Evolutionary conservation across 2,113 vertebrate species (phyloP).

Genomic region (Malaclemys terrapin): DNA sequence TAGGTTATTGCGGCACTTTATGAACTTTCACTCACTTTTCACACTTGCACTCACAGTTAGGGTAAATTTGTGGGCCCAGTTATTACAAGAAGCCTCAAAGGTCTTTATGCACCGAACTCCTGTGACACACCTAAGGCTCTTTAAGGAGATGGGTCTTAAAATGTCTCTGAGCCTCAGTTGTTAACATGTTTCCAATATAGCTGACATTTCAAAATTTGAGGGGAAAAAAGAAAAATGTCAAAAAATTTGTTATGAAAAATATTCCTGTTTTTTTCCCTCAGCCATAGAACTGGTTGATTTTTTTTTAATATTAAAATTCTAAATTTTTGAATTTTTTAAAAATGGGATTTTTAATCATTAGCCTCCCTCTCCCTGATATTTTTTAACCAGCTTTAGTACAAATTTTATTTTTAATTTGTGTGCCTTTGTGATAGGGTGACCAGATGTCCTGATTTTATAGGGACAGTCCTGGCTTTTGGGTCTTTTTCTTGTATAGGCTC

Average conservation of each 20-base stretch:
- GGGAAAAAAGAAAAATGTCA: background rate
- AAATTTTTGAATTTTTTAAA: background rate
- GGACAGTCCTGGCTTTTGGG: too few relatives aligned
- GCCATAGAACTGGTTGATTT: background rate
- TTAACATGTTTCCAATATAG: background rate
- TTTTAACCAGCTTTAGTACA: background rate
- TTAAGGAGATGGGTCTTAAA: background rate
- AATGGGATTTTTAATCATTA: background rate
- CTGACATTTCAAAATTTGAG: background rate
- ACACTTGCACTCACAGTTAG: too few relatives aligned
- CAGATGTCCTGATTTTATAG: too few relatives aligned
- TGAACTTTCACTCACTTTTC: too few relatives aligned
- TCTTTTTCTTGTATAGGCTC: too few relatives aligned
- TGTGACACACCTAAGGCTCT: background rate
- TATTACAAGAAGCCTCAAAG: background rate
- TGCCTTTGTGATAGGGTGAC: background rate
- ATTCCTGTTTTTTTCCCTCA: background rate
- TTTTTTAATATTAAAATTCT: background rate
- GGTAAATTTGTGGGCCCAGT: background rate
- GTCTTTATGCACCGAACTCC: background rate
- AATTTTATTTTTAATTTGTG: slow-evolving; percentile 23
- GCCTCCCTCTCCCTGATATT: background rate
- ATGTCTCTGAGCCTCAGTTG: background rate
- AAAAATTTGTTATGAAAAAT: background rate
- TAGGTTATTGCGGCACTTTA: too few relatives aligned